A percentile compares a stretch with the other conserved stretches of the same genome.
These are phyloP conservation scores for Opisthocomus hoazin DNA, from an alignment of 2,113 vertebrate genomes.

Conservation along the genomic window DNA sequence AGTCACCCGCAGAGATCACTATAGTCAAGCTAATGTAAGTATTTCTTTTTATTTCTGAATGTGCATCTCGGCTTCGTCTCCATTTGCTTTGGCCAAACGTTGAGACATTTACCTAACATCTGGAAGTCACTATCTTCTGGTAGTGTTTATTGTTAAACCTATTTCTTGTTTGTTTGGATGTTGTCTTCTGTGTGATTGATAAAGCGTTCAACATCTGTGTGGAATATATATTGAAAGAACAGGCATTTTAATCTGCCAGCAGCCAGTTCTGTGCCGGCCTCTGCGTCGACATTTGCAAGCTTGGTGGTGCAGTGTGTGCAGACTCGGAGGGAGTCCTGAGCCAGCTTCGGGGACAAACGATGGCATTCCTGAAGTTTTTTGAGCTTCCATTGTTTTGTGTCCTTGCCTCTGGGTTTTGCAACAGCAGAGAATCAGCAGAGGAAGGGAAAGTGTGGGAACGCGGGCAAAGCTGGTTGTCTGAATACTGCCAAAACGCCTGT, in stretches of 20 bases:
- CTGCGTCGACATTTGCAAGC: neutral
- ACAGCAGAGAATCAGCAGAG: neutral
- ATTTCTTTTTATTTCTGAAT: constrained; percentile 33
- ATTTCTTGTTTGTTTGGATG: constrained; percentile 43
- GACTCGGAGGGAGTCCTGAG: neutral
- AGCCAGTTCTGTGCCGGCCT: neutral
- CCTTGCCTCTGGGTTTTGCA: neutral
- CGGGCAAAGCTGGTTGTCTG: neutral
- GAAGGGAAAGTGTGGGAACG: constrained; percentile 53
- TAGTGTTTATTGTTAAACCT: constrained; percentile 41
- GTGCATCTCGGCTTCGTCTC: neutral
- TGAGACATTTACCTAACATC: constrained; percentile 28
- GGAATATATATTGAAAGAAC: constrained; percentile 32
- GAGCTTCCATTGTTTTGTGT: neutral
- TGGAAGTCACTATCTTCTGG: constrained; percentile 13
- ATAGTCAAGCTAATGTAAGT: neutral
- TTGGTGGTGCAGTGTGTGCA: constrained; percentile 8
- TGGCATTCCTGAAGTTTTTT: neutral
- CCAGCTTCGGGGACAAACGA: neutral
- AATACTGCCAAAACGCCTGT: neutral
- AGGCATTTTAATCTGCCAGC: constrained; percentile 33
- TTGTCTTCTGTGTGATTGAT: constrained; percentile 38
- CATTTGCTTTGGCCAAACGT: constrained; percentile 44
- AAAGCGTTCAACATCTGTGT: constrained; percentile 42
- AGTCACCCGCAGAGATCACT: neutral